Percentiles rank a stretch among this genome's conserved stretches.
These are phyloP conservation scores for Netta rufina DNA, from an alignment of 2,797 vertebrate species.

Conservation along the genomic window DNA sequence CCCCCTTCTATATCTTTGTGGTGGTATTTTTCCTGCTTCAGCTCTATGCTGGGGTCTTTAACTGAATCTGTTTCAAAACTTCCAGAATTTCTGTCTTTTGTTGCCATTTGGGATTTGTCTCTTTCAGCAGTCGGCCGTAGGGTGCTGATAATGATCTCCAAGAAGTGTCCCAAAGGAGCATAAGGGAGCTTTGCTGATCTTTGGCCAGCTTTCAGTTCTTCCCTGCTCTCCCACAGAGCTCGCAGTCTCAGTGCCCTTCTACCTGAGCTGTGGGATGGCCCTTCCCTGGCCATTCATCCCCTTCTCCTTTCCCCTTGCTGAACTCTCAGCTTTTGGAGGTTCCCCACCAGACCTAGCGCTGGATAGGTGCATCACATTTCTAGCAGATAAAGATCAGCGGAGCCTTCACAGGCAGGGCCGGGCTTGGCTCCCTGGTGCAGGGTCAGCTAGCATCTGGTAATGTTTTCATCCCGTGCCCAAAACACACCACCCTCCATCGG, in stretches of 20 bases:
- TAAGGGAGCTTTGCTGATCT: not conserved
- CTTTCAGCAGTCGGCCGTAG: not conserved
- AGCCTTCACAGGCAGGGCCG: not conserved
- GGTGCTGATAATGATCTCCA: not conserved
- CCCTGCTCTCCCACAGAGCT: not conserved
- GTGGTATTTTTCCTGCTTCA: not conserved
- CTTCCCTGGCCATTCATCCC: not conserved
- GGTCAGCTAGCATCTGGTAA: not conserved
- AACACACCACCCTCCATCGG: not conserved
- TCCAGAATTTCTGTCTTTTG: not conserved
- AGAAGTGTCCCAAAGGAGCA: not conserved
- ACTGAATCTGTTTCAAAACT: not conserved
- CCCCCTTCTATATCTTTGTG: not conserved
- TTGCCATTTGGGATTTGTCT: not conserved
- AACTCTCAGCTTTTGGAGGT: constrained; percentile 7
- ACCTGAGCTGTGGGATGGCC: not conserved
- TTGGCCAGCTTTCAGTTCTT: not conserved
- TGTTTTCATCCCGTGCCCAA: not conserved
- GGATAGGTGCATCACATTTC: not conserved
- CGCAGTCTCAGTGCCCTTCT: not conserved
- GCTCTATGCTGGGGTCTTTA: not conserved
- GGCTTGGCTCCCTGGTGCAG: not conserved
- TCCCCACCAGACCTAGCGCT: not conserved
- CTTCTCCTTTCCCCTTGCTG: not conserved
- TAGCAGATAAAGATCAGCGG: constrained; percentile 41